phyloP scores from a whole-genome alignment of 2,113 vertebrate species.

The Rousettus leschenaultii region DNA sequence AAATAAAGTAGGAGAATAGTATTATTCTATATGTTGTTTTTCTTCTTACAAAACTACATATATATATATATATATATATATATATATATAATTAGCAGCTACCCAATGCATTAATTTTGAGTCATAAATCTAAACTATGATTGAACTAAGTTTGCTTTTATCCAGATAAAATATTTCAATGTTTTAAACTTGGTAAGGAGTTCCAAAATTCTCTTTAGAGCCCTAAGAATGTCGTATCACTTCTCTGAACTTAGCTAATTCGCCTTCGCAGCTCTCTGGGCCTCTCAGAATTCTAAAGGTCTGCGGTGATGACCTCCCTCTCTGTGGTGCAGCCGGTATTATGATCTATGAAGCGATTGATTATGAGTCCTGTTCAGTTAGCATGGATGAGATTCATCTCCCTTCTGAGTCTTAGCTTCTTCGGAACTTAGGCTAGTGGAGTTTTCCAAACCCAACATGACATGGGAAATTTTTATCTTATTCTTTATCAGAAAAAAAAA shows the following conservation, averaged over 20 bases:
- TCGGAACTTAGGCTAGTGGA: neutral
- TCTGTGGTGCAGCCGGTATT: neutral
- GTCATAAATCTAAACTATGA: neutral
- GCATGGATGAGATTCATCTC: neutral
- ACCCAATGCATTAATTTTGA: neutral
- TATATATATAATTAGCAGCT: no score
- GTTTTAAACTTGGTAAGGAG: neutral
- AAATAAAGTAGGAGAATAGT: neutral
- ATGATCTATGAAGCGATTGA: neutral
- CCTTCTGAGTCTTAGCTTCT: neutral
- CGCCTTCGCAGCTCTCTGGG: neutral
- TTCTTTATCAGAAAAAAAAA: neutral
- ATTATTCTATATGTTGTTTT: neutral
- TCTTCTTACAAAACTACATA: neutral
- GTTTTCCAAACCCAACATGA: neutral
- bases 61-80: no score
- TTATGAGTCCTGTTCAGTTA: neutral
- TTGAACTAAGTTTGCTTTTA: neutral
- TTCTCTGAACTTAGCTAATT: neutral
- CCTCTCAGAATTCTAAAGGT: neutral
- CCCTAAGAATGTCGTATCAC: neutral
- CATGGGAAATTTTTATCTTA: neutral
- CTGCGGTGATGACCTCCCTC: no score
- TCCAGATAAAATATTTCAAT: neutral
- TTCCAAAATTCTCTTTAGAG: neutral